These are phyloP conservation scores for Pseudomyrmex concolor DNA, from an alignment of 1,140 invertebrate species.

Conservation along the genomic window DNA sequence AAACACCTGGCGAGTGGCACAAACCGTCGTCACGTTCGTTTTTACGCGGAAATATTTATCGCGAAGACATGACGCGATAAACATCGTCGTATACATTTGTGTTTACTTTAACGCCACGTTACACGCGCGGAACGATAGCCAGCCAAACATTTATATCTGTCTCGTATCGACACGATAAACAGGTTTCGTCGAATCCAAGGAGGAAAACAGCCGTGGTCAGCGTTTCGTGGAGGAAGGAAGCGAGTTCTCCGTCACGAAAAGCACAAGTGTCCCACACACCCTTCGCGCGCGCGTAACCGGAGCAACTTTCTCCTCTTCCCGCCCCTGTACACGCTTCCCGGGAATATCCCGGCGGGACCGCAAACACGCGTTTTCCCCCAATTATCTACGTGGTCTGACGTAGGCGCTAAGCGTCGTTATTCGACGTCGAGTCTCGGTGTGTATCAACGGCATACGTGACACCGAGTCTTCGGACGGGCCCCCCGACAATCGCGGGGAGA, in stretches of 20 bases:
- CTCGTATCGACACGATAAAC: constrained; percentile 50
- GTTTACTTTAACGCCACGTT: constrained; percentile 50
- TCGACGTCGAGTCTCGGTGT: constrained; percentile 58
- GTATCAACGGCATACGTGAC: constrained; percentile 78
- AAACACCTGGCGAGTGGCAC: constrained; percentile 37
- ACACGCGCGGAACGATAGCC: constrained; percentile 36
- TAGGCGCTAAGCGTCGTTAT: constrained; percentile 35
- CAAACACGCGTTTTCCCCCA: constrained; percentile 74
- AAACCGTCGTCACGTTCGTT: constrained; percentile 35
- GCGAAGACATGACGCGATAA: constrained; percentile 39
- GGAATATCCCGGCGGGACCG: constrained; percentile 74
- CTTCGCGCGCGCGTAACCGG: constrained; percentile 15
- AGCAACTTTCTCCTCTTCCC: neutral
- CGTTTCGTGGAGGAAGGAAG: neutral
- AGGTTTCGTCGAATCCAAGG: constrained; percentile 40
- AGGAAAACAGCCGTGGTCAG: constrained; percentile 47
- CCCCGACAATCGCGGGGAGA: constrained; percentile 1
- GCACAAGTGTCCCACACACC: constrained; percentile 41
- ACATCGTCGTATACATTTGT: constrained; percentile 43
- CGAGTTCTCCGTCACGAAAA: constrained; percentile 20
- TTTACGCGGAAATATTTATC: constrained; percentile 54
- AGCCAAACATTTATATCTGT: constrained; percentile 55
- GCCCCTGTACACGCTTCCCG: constrained; percentile 6
- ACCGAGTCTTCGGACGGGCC: neutral
- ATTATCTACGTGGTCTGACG: constrained; percentile 72